Conservation (phyloP, 2,113 vertebrate species). For the Amphilophus citrinellus region DNA sequence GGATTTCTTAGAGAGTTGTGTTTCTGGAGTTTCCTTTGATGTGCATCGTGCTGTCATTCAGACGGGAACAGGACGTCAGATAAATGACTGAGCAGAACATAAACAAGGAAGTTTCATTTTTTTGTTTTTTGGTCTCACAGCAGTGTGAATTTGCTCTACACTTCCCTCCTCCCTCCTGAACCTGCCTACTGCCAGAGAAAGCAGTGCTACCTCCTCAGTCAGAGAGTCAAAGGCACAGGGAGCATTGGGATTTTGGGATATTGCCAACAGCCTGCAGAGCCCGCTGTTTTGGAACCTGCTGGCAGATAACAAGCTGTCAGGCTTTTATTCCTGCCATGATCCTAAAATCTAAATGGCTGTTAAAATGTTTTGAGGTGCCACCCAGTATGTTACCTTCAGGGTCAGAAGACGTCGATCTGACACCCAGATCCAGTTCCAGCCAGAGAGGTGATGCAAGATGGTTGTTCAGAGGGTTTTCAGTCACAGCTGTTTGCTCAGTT, state of each 20-base stretch:
- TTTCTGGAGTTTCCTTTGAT: neutral
- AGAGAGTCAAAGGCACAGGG: conserved; percentile 12
- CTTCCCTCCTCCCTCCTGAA: neutral
- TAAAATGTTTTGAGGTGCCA: conserved; percentile 6
- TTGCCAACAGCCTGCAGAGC: neutral
- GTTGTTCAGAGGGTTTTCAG: neutral
- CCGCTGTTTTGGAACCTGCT: conserved; percentile 1
- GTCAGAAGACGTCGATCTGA: neutral
- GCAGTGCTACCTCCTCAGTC: conserved; percentile 51
- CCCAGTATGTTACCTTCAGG: conserved; percentile 18
- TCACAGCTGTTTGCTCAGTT: neutral
- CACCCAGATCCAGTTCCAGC: conserved; percentile 6
- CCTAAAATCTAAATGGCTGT: conserved; percentile 7
- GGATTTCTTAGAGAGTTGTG: neutral
- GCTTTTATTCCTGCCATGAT: neutral
- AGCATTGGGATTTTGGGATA: conserved; percentile 26
- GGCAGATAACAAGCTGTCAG: neutral
- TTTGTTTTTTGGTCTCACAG: neutral
- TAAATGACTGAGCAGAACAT: neutral
- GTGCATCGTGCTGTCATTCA: neutral
- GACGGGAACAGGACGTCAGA: neutral
- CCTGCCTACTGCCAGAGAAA: conserved; percentile 84
- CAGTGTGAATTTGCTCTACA: neutral
- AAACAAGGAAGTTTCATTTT: neutral
- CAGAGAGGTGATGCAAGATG: conserved; percentile 7